Evolutionary conservation across 53 echinoderm and acorn worm species (phyloP), one percentile per base, ranked within the genome.

Genomic region (Hippasteria phrygiana): DNA sequence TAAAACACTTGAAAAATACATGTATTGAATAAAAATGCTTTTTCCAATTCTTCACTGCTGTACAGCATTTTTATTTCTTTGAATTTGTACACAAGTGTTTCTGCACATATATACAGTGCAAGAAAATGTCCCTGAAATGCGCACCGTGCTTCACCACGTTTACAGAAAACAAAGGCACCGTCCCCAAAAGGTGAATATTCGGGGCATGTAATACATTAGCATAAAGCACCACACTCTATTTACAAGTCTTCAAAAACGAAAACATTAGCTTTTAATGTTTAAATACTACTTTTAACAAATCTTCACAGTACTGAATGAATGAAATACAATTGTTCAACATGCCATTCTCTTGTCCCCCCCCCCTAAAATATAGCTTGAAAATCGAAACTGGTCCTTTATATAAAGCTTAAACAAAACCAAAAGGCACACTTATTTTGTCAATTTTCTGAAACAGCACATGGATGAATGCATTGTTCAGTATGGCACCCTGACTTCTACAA

Each of bases 61-160:
- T 59, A 24, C 26, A 59, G 2, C 26, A 22, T 59, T 2, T 26
- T 59, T 10, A 20, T 77, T 75, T 53, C 34, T 37, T 59, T 59
- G 36, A 2, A 36, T 39, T 37, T 38, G 28, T 55, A 78, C 39
- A 78, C 36, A 37, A 55, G 78, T 78, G 59, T 56, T 78, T 78
- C 26, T 78, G 59, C 37, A 78, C 78, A 34, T 77, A 34, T 66
- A 22, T 31, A 77, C 53, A 53, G 77, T 77, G 77, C 77, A 54
- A 36, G 29, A 77, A 38, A 18, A 36, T 38, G 24, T 78, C 56
- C 78, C 78, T 78, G 78, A 78, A 17, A 56, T 4, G 39, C 32
- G 53, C 64, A 64, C 18, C 18, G 67, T 66, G 67, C 67, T 35
- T 31, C 13, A 10, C 36, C 24, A 59, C 59, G 12, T 14, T 35